Evolutionary conservation across 92 coral and sea anemone species (phyloP).

Genomic region (Diadumene lineata): DNA sequence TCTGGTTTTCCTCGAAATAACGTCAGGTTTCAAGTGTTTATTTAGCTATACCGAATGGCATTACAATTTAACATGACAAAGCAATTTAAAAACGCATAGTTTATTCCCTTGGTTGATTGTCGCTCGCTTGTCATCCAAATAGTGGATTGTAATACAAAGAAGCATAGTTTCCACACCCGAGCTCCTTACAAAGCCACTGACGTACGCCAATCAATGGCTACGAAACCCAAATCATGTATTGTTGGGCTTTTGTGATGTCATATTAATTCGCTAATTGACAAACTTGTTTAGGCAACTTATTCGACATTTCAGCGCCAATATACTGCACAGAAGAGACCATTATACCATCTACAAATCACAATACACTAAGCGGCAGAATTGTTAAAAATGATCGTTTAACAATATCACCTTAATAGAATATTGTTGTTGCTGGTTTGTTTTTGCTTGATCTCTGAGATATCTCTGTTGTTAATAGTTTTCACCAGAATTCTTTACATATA

Average conservation of each 20-base stretch:
- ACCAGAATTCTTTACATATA: no score
- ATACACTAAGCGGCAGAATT: no score
- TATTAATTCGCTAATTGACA: not conserved
- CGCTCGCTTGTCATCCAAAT: not conserved
- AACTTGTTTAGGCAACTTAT: not conserved
- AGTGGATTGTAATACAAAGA: conserved; percentile 1
- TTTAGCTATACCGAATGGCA: conserved; percentile 12
- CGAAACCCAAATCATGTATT: not conserved
- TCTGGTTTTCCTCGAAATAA: not conserved
- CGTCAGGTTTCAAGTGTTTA: conserved; percentile 8
- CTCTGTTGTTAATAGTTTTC: no score
- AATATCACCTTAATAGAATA: no score
- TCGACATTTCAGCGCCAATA: no score
- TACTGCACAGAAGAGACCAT: no score
- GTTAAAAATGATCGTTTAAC: no score
- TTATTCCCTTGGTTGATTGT: not conserved
- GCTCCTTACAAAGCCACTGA: not conserved
- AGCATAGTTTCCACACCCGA: not conserved
- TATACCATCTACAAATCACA: no score
- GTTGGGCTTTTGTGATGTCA: conserved; percentile 10
- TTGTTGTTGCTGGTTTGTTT: no score
- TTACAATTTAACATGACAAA: conserved; percentile 2
- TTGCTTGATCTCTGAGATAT: no score
- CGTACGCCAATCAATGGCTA: not conserved
- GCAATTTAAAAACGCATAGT: not conserved